A percentile compares a stretch with the other conserved stretches of the same genome.
These are phyloP conservation scores for Microctenopoma lineatum DNA, from an alignment of 2,797 vertebrate genomes.

Conservation along the genomic window DNA sequence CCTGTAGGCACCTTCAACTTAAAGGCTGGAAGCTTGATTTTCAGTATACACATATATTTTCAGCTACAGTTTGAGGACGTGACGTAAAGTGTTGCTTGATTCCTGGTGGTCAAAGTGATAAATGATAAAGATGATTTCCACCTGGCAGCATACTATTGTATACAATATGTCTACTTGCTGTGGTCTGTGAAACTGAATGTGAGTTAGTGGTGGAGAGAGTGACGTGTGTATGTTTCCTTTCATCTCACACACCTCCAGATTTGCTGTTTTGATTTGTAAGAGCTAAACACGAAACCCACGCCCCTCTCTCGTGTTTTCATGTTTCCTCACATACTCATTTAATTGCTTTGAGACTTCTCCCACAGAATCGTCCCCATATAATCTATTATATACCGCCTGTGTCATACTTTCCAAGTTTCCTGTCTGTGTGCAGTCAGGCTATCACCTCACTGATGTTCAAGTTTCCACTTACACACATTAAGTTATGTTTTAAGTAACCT, in stretches of 20 bases:
- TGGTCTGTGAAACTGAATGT: not conserved
- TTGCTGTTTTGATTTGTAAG: not conserved
- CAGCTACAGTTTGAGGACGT: not conserved
- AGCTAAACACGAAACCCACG: not conserved
- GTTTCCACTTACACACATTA: not conserved
- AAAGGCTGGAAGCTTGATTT: not conserved
- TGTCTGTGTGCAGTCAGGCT: not conserved
- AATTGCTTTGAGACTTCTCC: not conserved
- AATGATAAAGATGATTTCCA: not conserved
- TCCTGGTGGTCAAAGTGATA: not conserved
- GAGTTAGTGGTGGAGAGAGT: not conserved
- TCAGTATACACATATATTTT: not conserved
- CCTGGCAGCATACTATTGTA: not conserved
- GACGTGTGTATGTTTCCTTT: constrained; percentile 11
- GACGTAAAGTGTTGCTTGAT: not conserved
- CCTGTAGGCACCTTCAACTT: not conserved
- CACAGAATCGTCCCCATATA: not conserved
- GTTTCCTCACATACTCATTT: constrained; percentile 9
- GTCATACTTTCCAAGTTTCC: constrained; percentile 32
- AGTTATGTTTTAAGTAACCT: not conserved
- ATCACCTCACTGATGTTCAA: not conserved
- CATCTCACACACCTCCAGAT: constrained; percentile 27
- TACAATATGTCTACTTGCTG: not conserved
- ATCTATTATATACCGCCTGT: not conserved
- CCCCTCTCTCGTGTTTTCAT: not conserved